Base-by-base conservation (phyloP, 2,113 vertebrate genomes). In the Heteronetta atricapilla region DNA sequence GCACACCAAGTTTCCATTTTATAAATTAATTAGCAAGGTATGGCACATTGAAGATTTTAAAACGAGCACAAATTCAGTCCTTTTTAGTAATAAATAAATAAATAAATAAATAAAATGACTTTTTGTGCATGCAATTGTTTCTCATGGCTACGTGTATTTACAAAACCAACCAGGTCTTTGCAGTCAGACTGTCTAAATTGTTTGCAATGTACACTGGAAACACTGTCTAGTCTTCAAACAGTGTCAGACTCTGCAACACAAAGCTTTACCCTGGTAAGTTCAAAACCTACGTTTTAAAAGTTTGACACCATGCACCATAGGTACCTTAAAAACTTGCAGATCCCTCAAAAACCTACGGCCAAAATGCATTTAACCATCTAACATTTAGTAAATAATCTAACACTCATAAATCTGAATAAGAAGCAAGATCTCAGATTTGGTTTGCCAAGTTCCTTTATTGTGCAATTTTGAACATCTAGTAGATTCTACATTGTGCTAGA, bases 381-480 rank as follows among this genome's bases (percentile, higher is more conserved):
- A 72, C 63, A 62, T 81, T 95, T 90, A 93, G 88, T 70, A 76
- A 87, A 91, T 76, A 70, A 68, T 91, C 91, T 97, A 96, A 28
- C 73, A 94, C 79, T 96, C 79, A 97, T 97, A 93, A 96, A 97
- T 97, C 97, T 98, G 96, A 98, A 98, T 98, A 98, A 98, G 98
- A 98, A 98, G 97, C 98, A 97, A 98, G 98, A 98, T 98, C 97
- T 98, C 98, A 95, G 97, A 97, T 97, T 98, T 97, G 96, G 97
- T 99, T 99, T 98, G 97, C 98, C 98, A 98, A 99, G 97, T 98
- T 98, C 96, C 97, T 99, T 99, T 99, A 99, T 99, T 99, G 98
- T 98, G 90, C 97, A 97, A 97, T 98, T 97, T 97, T 98, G 98
- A 98, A 99, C 98, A 99, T 98, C 98, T 98, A 98, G 89, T 97